Evolutionary conservation across 2,113 vertebrate species (phyloP).

Genomic region (Thymallus thymallus): DNA sequence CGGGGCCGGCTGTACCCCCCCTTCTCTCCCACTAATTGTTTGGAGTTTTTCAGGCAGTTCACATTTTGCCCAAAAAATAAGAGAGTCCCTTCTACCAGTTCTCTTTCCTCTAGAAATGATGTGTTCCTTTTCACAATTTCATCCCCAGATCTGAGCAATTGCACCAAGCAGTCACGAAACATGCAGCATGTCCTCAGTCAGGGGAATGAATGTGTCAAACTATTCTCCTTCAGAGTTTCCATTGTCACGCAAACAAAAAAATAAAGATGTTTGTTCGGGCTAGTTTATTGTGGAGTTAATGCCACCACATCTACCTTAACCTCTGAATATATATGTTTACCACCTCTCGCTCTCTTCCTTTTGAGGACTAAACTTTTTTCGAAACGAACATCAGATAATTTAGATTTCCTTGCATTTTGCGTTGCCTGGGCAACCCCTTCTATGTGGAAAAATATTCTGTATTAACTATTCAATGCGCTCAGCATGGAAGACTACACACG

Average conservation of each 20-base stretch:
- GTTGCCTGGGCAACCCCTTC: conserved; percentile 49
- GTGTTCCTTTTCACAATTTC: neutral
- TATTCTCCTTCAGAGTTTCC: conserved; percentile 39
- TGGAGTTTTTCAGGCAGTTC: neutral
- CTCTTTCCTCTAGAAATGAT: conserved; percentile 20
- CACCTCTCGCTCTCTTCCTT: conserved; percentile 8
- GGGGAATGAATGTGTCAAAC: conserved; percentile 45
- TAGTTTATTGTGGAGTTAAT: conserved; percentile 40
- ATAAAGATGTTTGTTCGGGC: conserved; percentile 50
- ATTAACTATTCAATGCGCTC: neutral
- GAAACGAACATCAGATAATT: conserved; percentile 17
- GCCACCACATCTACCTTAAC: conserved; percentile 16
- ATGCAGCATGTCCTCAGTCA: conserved; percentile 14
- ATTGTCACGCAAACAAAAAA: conserved; percentile 60
- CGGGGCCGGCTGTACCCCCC: neutral
- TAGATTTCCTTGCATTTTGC: conserved; percentile 31
- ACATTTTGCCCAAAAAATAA: neutral
- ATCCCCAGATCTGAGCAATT: neutral
- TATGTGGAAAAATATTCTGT: conserved; percentile 36
- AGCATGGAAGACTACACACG: neutral
- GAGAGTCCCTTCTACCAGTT: neutral
- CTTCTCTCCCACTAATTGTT: conserved; percentile 2
- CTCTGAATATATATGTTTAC: neutral
- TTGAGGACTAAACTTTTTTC: neutral
- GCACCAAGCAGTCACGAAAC: conserved; percentile 9